phyloP scores from a whole-genome alignment of 2,888 invertebrate species.

The Drosophila helvetica region DNA sequence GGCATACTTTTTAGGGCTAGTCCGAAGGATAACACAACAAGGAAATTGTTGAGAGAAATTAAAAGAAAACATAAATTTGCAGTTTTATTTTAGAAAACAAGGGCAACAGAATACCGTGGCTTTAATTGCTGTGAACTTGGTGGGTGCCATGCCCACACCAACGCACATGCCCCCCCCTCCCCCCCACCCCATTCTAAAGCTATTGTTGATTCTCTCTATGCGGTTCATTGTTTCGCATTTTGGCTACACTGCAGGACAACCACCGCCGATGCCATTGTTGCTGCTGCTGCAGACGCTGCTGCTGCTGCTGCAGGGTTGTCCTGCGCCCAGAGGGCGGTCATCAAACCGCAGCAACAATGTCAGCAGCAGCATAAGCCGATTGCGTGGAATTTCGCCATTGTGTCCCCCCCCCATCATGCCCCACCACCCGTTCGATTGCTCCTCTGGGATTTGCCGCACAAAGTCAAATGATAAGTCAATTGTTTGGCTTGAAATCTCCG shows the following conservation, averaged over 20 bases:
- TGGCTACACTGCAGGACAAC: conserved; percentile 44
- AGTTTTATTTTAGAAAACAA: not conserved
- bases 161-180: no score
- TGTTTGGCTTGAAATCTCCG: conserved; percentile 47
- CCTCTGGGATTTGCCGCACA: conserved; percentile 63
- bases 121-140: conserved; percentile 14
- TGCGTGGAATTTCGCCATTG: conserved; percentile 74
- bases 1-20: no score
- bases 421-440: conserved; percentile 36
- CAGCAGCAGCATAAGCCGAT: conserved; percentile 74
- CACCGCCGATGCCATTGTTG: conserved; percentile 31
- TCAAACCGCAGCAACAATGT: conserved; percentile 64
- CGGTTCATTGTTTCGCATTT: conserved; percentile 65
- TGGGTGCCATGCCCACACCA: not conserved
- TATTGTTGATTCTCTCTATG: conserved; percentile 48
- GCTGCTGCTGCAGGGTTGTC: not conserved
- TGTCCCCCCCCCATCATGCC: conserved; percentile 15
- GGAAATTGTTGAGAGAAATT: no score
- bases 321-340: conserved; percentile 46
- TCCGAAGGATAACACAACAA: no score
- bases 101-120: not conserved
- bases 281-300: not conserved
- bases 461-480: conserved; percentile 78
- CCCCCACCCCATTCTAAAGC: not conserved
- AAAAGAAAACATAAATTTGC: no score